Conservation (phyloP, 2,113 vertebrate genomes). For the Turnix velox region DNA sequence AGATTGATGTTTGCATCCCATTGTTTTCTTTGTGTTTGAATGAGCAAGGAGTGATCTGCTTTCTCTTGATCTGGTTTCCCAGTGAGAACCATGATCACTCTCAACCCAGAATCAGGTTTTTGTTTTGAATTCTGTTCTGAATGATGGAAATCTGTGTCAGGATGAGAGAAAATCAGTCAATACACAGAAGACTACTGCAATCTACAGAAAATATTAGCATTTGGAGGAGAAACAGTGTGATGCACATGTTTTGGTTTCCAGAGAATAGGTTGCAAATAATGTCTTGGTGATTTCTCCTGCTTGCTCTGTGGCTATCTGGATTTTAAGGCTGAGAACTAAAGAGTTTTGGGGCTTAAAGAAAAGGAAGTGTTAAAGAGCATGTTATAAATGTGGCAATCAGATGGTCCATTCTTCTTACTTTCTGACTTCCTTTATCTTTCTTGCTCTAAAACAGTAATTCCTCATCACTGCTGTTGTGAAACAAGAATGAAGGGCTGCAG, state of each 20-base stretch:
- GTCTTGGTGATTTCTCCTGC: not conserved
- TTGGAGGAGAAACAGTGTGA: not conserved
- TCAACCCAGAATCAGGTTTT: not conserved
- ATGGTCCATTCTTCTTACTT: not conserved
- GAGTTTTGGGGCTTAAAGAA: not conserved
- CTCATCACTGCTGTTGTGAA: slow-evolving; percentile 5
- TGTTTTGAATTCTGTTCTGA: not conserved
- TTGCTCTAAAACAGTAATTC: slow-evolving; percentile 40
- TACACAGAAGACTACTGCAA: not conserved
- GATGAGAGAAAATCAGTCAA: not conserved
- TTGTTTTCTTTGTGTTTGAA: not conserved
- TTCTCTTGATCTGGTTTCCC: not conserved
- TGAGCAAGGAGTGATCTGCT: not conserved
- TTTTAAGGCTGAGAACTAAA: not conserved
- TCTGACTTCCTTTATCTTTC: slow-evolving; percentile 32
- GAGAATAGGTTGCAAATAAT: not conserved
- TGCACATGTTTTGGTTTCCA: not conserved
- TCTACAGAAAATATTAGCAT: not conserved
- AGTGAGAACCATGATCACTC: not conserved
- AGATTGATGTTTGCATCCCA: not conserved
- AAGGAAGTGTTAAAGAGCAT: not conserved
- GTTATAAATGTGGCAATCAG: not conserved
- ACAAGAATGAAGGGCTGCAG: not conserved
- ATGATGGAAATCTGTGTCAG: not conserved
- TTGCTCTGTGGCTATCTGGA: not conserved